Base-by-base conservation (phyloP, 2,888 invertebrate genomes). In the Pterostichus madidus region DNA sequence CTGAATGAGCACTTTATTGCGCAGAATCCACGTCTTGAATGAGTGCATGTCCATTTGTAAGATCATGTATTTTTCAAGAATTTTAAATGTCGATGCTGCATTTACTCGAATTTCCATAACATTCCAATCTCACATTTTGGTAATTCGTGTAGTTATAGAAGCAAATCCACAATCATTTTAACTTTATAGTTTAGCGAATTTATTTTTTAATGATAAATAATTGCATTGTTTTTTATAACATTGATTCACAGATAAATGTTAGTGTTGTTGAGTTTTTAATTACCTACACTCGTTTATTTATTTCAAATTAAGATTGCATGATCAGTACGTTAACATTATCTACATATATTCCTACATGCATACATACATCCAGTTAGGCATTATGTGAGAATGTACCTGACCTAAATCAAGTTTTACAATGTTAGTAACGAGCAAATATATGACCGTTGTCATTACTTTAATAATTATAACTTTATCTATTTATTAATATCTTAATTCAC, bases 51-150 rank as follows among this genome's bases (percentile, higher is more conserved):
- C 39, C 15, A 75, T 80, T 52, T 56, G 35, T 13, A 52, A 73
- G 15, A 75, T 31, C 52, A 79, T 64, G 44, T 35, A 35, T 56
- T 64, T 64, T 64, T 39, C 64, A 64, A 56, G 39, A 78, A 46
- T 71, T 71, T 64, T 79, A 35, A 80, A 52, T 80, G 52, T 79
- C 64, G 83, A 83, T 83, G 83, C 83, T 83, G 53, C 68, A 77
- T 77, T 83, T 83, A 83, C 83, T 83, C 35, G 64, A 68, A 83
- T 68, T 53, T 52, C 83, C 64, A 68, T 52, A 75, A 52, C 52
- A 75, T 15, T 56, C 2, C 13, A 17, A 8, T 17, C 4, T 56
- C 17, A 75, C 39, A 24, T 17, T 75, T 13, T 75, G 10, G 46
- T 75, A 24, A 24, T 56, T 56, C 13, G 5, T 56, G 56, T 49